phyloP scores from a whole-genome alignment of 1,140 invertebrate genomes.

The Drosophila oshimai region DNA sequence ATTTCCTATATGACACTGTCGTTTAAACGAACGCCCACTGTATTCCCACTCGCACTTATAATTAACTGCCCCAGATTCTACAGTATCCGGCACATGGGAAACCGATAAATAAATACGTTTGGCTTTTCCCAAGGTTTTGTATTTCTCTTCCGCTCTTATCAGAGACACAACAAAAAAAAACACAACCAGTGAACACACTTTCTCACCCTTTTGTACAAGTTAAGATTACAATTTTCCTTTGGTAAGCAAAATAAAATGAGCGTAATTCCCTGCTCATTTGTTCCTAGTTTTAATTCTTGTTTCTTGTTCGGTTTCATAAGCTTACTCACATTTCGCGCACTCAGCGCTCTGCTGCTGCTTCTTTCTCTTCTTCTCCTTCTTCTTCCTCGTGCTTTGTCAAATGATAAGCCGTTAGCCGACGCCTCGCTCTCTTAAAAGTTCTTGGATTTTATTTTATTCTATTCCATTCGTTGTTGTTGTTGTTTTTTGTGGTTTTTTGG shows the following conservation, averaged over 20 bases:
- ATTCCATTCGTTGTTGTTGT: constrained; percentile 54
- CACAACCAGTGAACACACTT: constrained; percentile 14
- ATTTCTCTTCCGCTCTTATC: constrained; percentile 25
- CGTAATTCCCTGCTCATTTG: neutral
- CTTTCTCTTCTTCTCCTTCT: neutral
- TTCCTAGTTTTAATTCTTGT: neutral
- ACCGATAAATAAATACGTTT: constrained; percentile 5
- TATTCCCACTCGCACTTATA: neutral
- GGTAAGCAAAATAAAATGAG: neutral
- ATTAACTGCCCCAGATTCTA: constrained; percentile 5
- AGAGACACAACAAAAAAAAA: neutral
- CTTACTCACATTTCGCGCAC: constrained; percentile 40
- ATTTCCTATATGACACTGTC: neutral
- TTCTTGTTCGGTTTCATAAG: constrained; percentile 4
- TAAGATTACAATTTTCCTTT: neutral
- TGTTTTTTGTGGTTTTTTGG: constrained; percentile 8
- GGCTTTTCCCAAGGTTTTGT: constrained; percentile 10
- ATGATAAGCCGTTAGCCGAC: constrained; percentile 37
- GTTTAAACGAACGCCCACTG: neutral
- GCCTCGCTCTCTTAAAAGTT: constrained; percentile 41
- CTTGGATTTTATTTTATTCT: constrained; percentile 46
- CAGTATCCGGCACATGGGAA: constrained; percentile 1
- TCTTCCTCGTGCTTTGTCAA: constrained; percentile 36
- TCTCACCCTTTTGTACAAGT: neutral
- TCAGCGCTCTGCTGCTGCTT: constrained; percentile 23